Evolutionary conservation across 2,797 vertebrate genomes (phyloP), one percentile per base, ranked within the genome.

Genomic region (Gallinago stenura): DNA sequence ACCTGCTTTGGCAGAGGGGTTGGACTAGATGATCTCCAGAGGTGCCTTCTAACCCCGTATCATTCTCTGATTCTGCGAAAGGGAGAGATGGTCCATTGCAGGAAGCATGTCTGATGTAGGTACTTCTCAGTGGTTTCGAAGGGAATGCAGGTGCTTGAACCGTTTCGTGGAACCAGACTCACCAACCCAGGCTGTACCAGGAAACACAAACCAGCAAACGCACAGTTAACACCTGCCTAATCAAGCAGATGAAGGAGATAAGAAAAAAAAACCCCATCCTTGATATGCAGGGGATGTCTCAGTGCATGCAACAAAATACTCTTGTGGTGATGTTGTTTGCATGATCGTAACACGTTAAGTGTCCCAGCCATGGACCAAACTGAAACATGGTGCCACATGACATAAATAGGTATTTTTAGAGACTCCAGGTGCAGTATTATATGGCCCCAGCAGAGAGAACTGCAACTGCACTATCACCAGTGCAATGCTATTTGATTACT

Each of bases 361-460:
- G 50, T 22, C 43, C 53, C 86, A 54, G 17, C 45, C 33, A 0
- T 0, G 33, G 84, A 73, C 41, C 75, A 70, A 51, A 83, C 18
- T 0, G 8, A 89, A 89, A 89, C 62, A 39, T 0, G 19, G 90
- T 90, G 90, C 86, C 88, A 66, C n/a, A 28, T 18, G 61, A 79
- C 26, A 83, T 41, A 64, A 95, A 73, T 3, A 60, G 4, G 37
- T 84, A 91, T 93, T 93, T 91, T 93, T 85, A 89, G 88, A 56
- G 46, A 26, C 56, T 85, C 83, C 88, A 91, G 93, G 93, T 94
- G 91, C 60, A 75, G 39, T 22, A n/a, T 46, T 56, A 51, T 17
- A 45, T 31, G 66, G 89, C 22, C 48, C 41, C 17, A 39, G 18
- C 83, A 76, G 16, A 68, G 12, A 84, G 60, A 91, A 71, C 35